Conservation (phyloP, 2,113 vertebrate genomes). For the Engraulis encrasicolus region DNA sequence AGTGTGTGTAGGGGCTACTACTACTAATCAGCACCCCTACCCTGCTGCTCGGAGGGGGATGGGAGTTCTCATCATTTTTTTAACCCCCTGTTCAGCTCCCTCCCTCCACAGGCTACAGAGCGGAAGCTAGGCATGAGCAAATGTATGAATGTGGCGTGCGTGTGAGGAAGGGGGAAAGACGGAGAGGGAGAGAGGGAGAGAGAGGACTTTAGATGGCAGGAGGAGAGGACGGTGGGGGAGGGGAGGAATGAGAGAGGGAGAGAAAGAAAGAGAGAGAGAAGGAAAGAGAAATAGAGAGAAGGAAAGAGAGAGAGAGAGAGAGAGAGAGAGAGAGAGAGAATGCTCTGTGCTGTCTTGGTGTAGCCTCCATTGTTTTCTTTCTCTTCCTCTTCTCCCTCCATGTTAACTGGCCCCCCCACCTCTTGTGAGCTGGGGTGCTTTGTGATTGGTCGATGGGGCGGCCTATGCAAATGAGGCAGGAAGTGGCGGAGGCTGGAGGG, state of each 20-base stretch:
- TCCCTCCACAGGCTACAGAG: constrained; percentile 3
- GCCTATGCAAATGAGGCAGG: constrained; percentile 44
- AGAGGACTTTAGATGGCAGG: too few species aligned
- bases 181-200: background rate
- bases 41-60: too few species aligned
- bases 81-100: background rate
- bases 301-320: background rate
- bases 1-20: constrained; percentile 14
- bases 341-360: constrained; percentile 37
- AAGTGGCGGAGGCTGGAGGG: constrained; percentile 42
- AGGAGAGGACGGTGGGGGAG: too few species aligned
- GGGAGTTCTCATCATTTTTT: background rate
- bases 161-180: background rate
- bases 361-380: constrained; percentile 43
- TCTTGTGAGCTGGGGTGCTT: constrained; percentile 10
- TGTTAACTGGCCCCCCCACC: constrained; percentile 27
- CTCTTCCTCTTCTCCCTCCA: constrained; percentile 16
- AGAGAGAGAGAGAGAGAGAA: constrained; percentile 26
- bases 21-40: constrained; percentile 16
- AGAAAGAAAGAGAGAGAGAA: background rate
- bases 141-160: background rate
- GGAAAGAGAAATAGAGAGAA: background rate
- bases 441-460: constrained; percentile 46
- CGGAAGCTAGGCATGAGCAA: constrained; percentile 14
- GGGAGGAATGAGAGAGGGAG: too few species aligned